phyloP scores from a whole-genome alignment of 37 sponge, comb jelly and placozoan species.

The Aplysina aerophoba region DNA sequence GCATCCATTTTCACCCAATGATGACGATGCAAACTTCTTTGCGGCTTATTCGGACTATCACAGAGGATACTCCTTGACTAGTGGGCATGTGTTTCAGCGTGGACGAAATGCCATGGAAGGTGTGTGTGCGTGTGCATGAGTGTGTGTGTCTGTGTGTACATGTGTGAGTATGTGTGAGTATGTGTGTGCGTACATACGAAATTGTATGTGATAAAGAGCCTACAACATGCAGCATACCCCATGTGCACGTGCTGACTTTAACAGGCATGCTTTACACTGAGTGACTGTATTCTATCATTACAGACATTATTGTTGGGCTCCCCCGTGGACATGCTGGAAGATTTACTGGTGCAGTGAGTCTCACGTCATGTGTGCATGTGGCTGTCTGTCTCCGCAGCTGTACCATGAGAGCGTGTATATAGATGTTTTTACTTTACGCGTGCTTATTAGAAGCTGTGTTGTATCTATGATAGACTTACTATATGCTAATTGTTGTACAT shows the following conservation, averaged over 20 bases:
- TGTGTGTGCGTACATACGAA: too few relatives aligned
- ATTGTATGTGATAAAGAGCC: background rate
- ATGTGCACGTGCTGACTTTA: background rate
- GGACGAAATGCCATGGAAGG: constrained; percentile 4
- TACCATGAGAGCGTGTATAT: too few relatives aligned
- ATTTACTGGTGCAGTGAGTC: constrained; percentile 15
- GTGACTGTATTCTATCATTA: too few relatives aligned
- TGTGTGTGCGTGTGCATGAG: background rate
- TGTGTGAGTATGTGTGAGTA: too few relatives aligned
- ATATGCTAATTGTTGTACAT: too few relatives aligned
- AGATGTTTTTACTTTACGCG: too few relatives aligned
- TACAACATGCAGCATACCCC: background rate
- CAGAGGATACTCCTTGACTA: background rate
- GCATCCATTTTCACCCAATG: background rate
- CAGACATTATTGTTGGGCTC: constrained; percentile 16
- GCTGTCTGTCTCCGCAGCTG: too few relatives aligned
- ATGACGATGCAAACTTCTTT: background rate
- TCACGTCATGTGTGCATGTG: background rate
- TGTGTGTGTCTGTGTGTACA: too few relatives aligned
- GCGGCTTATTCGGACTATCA: constrained; percentile 16
- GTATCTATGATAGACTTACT: too few relatives aligned
- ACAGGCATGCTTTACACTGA: background rate
- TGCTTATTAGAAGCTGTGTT: too few relatives aligned
- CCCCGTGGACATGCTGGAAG: constrained; percentile 21
- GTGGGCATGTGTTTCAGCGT: background rate